Evolutionary conservation across 2,888 invertebrate species (phyloP), one percentile per base, ranked within the genome.

Genomic region (Tipula vernalis): DNA sequence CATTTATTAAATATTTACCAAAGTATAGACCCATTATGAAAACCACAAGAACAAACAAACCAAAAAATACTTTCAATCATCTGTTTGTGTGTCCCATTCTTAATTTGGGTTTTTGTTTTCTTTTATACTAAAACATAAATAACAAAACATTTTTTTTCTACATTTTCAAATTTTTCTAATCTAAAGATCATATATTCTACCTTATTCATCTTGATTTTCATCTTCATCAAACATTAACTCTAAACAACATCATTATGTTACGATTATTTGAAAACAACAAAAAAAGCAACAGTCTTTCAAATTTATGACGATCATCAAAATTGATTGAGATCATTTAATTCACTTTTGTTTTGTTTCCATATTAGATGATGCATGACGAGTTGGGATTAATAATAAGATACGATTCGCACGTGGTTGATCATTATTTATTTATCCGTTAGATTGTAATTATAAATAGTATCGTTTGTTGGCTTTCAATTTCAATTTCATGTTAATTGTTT

Each of bases 241-340:
- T 6, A 71, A 71, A 71, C 71, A 71, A 71, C 71, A 71, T 71
- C 71, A 71, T 71, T 71, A 71, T 71, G 71, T 3, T 71, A 28
- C 71, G 8, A 71, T 71, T 71, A 28, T 28, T 71, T 71, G 18
- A 57, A 57, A 5, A 57, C 5, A 18, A 15, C 57, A 57, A 57
- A 15, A 28, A 51, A 15, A 51, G 0, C 5, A 51, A 51, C 15
- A 51, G 3, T 1, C 28, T 28, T 71, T 71, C 6, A 71, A 71
- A 28, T 71, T 71, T 71, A 71, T 71, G 71, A 71, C 28, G 71
- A 71, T 71, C 71, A 71, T 71, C 71, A 28, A 71, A 71, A 71
- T 71, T 71, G 71, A 71, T 71, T 71, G 71, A 71, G 71, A 71
- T 71, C 71, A 71, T 71, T 71, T 71, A 71, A 71, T 71, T 71